Percentiles rank a stretch among this genome's conserved stretches.
These are phyloP conservation scores for Merluccius polli DNA, from an alignment of 2,797 vertebrate species.

Conservation along the genomic window DNA sequence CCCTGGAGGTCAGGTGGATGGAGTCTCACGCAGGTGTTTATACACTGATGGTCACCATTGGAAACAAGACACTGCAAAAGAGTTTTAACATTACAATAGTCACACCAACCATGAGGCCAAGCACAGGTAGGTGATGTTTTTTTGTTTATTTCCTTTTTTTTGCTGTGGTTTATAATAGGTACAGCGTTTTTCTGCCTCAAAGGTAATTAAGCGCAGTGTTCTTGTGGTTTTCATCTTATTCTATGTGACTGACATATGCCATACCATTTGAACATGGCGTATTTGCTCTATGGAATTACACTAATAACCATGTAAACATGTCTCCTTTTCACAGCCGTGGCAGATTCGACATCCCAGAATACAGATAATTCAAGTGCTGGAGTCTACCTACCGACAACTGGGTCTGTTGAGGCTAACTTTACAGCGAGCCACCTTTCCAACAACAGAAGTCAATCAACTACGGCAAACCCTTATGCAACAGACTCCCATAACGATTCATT, in stretches of 20 bases:
- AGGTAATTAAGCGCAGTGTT: no score
- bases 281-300: no score
- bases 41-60: conserved; percentile 45
- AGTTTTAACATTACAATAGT: conserved; percentile 53
- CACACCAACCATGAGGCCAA: conserved; percentile 27
- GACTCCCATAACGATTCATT: no score
- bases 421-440: no score
- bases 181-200: no score
- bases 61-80: conserved; percentile 32
- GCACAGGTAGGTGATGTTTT: conserved; percentile 30
- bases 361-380: not conserved
- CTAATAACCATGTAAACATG: not conserved
- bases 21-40: conserved; percentile 56
- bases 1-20: conserved; percentile 50
- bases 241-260: no score
- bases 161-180: not conserved
- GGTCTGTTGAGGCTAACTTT: not conserved
- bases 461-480: no score
- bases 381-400: no score
- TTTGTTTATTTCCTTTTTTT: not conserved
- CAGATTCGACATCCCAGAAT: not conserved
- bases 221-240: no score
- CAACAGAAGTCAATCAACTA: no score
- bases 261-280: no score
- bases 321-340: not conserved